A percentile compares a stretch with the other conserved stretches of the same genome.
These are phyloP conservation scores for Plumapathes pennacea DNA, from an alignment of 92 coral and sea anemone genomes.

Conservation along the genomic window DNA sequence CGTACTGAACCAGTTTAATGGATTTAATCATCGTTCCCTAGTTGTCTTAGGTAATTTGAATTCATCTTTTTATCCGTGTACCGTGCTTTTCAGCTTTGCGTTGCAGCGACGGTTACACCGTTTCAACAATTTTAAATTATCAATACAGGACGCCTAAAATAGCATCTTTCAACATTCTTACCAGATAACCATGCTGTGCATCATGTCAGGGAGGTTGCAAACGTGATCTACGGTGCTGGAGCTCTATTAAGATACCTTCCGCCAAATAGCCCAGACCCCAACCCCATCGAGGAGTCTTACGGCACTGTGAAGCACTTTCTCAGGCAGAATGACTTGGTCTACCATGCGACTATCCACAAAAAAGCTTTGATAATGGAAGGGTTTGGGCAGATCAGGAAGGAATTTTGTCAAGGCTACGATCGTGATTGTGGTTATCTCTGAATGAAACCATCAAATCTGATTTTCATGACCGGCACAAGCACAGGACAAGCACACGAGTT, in stretches of 20 bases:
- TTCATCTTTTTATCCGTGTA: not conserved
- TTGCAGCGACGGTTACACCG: not conserved
- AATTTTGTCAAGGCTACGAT: slow-evolving; percentile 15
- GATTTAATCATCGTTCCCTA: slow-evolving; percentile 40
- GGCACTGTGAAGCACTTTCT: slow-evolving; percentile 15
- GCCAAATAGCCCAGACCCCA: slow-evolving; percentile 50
- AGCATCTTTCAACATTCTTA: not conserved
- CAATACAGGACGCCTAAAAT: no score
- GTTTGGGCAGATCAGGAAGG: slow-evolving; percentile 9
- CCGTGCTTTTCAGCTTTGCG: not conserved
- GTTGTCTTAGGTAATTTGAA: slow-evolving; percentile 33
- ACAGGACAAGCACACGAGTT: no score
- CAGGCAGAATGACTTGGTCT: slow-evolving; percentile 37
- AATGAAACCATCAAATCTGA: no score
- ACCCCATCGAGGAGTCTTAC: slow-evolving; percentile 40
- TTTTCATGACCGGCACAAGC: no score
- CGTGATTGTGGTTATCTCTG: slow-evolving; percentile 35
- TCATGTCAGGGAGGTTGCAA: slow-evolving; percentile 24
- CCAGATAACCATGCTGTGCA: slow-evolving; percentile 25
- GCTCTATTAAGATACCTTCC: slow-evolving; percentile 44
- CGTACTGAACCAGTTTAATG: slow-evolving; percentile 42
- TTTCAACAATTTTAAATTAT: no score
- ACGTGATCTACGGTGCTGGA: slow-evolving; percentile 32
- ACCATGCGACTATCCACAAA: slow-evolving; percentile 11
- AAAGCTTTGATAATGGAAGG: slow-evolving; percentile 15